These are phyloP conservation scores for Ptychadena robeensis DNA, from an alignment of 2,797 vertebrate species.

Conservation along the genomic window DNA sequence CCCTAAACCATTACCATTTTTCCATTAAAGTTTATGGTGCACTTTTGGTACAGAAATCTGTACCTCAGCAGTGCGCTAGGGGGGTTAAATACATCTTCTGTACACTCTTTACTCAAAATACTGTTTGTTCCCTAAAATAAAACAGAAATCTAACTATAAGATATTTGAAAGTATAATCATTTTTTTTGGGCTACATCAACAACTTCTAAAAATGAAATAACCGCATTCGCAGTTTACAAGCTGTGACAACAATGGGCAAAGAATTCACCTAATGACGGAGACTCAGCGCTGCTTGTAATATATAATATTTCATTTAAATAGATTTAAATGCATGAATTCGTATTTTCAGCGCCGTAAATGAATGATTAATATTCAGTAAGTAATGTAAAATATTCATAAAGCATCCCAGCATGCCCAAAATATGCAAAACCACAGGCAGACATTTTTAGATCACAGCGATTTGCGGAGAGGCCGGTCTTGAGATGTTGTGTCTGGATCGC, in stretches of 20 bases:
- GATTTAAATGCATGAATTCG: slow-evolving; percentile 31
- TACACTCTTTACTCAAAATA: not conserved
- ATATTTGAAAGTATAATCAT: not conserved
- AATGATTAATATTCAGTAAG: slow-evolving; percentile 35
- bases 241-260: slow-evolving; percentile 22
- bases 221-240: slow-evolving; percentile 6
- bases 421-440: slow-evolving; percentile 12
- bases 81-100: no score
- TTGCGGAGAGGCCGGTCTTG: not conserved
- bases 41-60: no score
- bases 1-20: no score
- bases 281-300: not conserved
- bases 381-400: slow-evolving; percentile 47
- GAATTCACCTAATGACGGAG: slow-evolving; percentile 16
- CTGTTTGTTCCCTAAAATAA: not conserved
- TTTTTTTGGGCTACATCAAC: not conserved
- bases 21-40: no score
- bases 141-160: not conserved
- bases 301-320: slow-evolving; percentile 27
- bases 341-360: slow-evolving; percentile 2
- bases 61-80: no score
- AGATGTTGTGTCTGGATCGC: not conserved
- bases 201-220: slow-evolving; percentile 1
- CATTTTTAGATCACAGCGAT: slow-evolving; percentile 1
- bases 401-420: slow-evolving; percentile 12